Conservation (phyloP, 2,888 invertebrate species). For the Artemia sinica region DNA sequence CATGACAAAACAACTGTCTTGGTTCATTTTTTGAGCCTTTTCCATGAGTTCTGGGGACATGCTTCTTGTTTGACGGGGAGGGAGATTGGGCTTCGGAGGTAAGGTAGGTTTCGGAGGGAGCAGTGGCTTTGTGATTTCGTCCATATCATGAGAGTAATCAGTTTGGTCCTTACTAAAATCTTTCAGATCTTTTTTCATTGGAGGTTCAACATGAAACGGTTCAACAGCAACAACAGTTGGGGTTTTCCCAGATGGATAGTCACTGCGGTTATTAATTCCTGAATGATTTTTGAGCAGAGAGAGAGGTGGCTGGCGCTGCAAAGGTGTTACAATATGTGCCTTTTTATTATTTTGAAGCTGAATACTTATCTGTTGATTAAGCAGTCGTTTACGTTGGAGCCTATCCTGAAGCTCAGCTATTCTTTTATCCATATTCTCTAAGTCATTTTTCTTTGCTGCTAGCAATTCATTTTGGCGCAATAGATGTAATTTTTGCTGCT, state of each 20-base stretch:
- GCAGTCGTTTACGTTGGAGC: slow-evolving; percentile 65
- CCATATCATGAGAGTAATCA: background rate
- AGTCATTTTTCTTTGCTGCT: slow-evolving; percentile 72
- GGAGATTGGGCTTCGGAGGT: slow-evolving; percentile 36
- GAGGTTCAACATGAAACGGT: slow-evolving; percentile 18
- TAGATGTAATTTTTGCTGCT: slow-evolving; percentile 78
- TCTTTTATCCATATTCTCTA: slow-evolving; percentile 74
- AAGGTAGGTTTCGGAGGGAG: slow-evolving; percentile 65
- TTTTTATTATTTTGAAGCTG: slow-evolving; percentile 31
- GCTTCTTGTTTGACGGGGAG: slow-evolving; percentile 35
- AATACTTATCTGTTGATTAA: slow-evolving; percentile 55
- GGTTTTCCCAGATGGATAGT: slow-evolving; percentile 40
- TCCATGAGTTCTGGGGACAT: slow-evolving; percentile 22
- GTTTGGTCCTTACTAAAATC: slow-evolving; percentile 8
- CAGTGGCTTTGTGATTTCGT: slow-evolving; percentile 40
- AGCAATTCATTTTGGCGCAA: slow-evolving; percentile 73
- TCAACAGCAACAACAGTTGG: slow-evolving; percentile 31
- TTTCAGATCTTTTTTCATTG: background rate
- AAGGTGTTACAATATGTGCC: slow-evolving; percentile 24
- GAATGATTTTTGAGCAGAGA: slow-evolving; percentile 21
- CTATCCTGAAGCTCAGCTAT: slow-evolving; percentile 85
- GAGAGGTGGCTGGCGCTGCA: slow-evolving; percentile 15
- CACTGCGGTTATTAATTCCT: slow-evolving; percentile 27
- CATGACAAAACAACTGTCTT: background rate
- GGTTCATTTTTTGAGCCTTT: slow-evolving; percentile 13